Percentiles rank a stretch among this genome's conserved stretches.
These are phyloP conservation scores for Hemicrepidius hirtus DNA, from an alignment of 2,888 invertebrate species.

Conservation along the genomic window DNA sequence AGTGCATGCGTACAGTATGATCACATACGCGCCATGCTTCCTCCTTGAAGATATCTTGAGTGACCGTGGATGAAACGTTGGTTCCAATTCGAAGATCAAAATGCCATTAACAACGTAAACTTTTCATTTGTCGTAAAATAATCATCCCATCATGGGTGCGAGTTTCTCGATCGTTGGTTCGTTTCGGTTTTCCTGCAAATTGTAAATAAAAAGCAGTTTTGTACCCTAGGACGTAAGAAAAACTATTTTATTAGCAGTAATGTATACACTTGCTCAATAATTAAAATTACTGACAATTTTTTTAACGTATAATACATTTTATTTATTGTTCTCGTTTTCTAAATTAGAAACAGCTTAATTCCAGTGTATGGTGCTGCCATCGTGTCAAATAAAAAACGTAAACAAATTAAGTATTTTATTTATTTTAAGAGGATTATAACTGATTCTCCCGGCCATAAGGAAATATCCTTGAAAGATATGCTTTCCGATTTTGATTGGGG, in stretches of 20 bases:
- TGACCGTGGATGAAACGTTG: too few species aligned
- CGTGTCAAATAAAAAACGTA: conserved; percentile 58
- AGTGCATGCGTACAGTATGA: too few species aligned
- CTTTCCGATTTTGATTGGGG: conserved; percentile 69
- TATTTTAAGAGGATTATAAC: conserved; percentile 73
- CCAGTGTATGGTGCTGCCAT: conserved; percentile 70
- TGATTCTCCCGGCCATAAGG: conserved; percentile 77
- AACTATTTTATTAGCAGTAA: conserved; percentile 63
- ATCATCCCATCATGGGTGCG: background rate
- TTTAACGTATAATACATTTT: conserved; percentile 55
- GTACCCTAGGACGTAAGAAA: conserved; percentile 56
- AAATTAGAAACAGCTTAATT: conserved; percentile 66
- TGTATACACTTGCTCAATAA: conserved; percentile 71
- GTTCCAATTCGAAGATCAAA: too few species aligned
- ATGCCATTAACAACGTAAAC: conserved; percentile 1
- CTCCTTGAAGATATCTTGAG: too few species aligned
- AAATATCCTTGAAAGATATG: conserved; percentile 75
- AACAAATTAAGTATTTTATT: conserved; percentile 16
- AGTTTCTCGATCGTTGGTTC: conserved; percentile 32
- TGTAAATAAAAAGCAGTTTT: conserved; percentile 54
- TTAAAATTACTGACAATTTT: conserved; percentile 58
- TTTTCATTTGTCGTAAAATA: background rate
- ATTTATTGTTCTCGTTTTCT: conserved; percentile 61
- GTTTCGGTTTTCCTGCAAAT: conserved; percentile 53
- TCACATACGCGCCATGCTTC: too few species aligned